phyloP scores from a whole-genome alignment of 2,797 vertebrate species.

The Pteropus rufus region DNA sequence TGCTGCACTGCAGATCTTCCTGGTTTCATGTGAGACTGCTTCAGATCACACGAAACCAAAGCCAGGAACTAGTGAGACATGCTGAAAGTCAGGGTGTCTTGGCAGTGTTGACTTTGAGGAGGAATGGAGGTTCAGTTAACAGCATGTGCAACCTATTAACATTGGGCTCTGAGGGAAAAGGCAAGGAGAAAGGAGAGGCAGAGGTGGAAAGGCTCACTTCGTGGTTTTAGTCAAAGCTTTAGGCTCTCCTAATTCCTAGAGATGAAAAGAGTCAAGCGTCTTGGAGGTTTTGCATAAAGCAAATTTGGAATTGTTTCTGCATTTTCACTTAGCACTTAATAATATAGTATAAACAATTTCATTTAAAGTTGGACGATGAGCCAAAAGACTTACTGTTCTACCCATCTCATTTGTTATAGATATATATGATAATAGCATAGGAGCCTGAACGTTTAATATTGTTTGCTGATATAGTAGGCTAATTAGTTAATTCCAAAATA shows the following conservation, averaged over 20 bases:
- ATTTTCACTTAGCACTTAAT: conserved; percentile 63
- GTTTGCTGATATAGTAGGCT: conserved; percentile 9
- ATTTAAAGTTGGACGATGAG: conserved; percentile 21
- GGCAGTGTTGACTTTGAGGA: conserved; percentile 66
- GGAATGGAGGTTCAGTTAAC: conserved; percentile 64
- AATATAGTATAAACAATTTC: conserved; percentile 51
- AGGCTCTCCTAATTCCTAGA: conserved; percentile 57
- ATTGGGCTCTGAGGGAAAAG: conserved; percentile 68
- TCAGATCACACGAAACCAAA: conserved; percentile 71
- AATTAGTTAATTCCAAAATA: conserved; percentile 55
- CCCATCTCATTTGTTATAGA: conserved; percentile 51
- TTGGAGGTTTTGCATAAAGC: conserved; percentile 53
- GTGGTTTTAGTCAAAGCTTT: conserved; percentile 71
- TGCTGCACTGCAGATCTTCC: conserved; percentile 69
- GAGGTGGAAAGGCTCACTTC: conserved; percentile 56
- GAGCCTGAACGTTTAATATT: not conserved
- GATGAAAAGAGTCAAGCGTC: conserved; percentile 62
- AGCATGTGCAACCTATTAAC: conserved; percentile 82
- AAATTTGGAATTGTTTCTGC: conserved; percentile 61
- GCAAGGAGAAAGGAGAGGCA: conserved; percentile 51
- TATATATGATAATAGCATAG: conserved; percentile 1
- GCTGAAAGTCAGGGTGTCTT: conserved; percentile 69
- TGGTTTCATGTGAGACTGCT: conserved; percentile 68
- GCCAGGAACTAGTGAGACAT: conserved; percentile 74
- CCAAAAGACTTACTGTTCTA: conserved; percentile 34